Conservation (phyloP, 2,888 invertebrate genomes). For the Geophilus truncorum region DNA sequence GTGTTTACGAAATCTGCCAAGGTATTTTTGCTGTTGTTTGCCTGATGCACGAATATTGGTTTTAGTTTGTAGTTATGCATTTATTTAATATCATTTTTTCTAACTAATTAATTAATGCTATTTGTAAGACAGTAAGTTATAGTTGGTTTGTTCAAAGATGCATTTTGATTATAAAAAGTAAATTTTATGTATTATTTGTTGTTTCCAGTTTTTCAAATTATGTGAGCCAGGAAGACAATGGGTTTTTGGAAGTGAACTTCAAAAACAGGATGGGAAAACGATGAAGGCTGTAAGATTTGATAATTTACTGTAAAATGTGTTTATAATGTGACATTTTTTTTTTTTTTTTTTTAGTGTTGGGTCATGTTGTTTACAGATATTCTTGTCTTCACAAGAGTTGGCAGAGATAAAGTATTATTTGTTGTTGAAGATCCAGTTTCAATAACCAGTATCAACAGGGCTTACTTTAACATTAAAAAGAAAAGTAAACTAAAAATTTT, state of each 20-base stretch:
- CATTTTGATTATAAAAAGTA: too few species aligned
- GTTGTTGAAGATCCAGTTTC: conserved; percentile 82
- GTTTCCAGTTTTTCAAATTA: conserved; percentile 78
- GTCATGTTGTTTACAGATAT: conserved; percentile 77
- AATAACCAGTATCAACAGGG: conserved; percentile 69
- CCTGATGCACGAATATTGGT: neutral
- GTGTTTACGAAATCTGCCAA: conserved; percentile 70
- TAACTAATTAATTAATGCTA: neutral
- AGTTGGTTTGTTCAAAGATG: too few species aligned
- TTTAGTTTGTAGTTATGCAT: neutral
- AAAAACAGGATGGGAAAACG: conserved; percentile 73
- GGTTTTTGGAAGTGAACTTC: conserved; percentile 82
- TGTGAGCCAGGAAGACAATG: conserved; percentile 78
- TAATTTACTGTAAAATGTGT: neutral
- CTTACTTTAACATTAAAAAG: conserved; percentile 78
- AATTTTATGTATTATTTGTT: too few species aligned
- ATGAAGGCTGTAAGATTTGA: conserved; percentile 52
- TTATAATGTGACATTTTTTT: neutral
- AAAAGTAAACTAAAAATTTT: too few species aligned
- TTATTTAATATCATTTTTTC: neutral
- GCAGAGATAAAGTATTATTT: conserved; percentile 77
- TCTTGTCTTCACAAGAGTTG: conserved; percentile 77
- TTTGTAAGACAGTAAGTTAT: neutral
- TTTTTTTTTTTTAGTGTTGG: conserved; percentile 62
- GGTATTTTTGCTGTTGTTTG: conserved; percentile 10